These are phyloP conservation scores for Salminus brasiliensis DNA, from an alignment of 2,113 vertebrate genomes.

Conservation along the genomic window DNA sequence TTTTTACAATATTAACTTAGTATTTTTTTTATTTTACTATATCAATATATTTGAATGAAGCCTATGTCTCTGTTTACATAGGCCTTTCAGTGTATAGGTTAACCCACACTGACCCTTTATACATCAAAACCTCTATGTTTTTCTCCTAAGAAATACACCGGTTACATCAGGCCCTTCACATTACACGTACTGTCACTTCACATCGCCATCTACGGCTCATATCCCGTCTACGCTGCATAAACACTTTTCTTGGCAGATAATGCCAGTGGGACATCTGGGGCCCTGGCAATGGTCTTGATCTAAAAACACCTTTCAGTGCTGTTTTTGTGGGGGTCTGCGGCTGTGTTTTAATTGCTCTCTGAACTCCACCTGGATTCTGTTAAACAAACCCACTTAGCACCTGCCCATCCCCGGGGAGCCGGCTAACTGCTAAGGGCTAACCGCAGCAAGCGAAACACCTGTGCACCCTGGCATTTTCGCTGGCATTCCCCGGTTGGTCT, in stretches of 20 bases:
- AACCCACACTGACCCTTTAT: not conserved
- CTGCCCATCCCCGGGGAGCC: conserved; percentile 55
- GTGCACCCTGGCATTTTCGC: conserved; percentile 44
- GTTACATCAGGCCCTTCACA: not conserved
- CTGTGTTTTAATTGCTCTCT: conserved; percentile 41
- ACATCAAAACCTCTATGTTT: not conserved
- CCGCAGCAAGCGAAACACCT: conserved; percentile 51
- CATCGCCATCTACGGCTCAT: not conserved
- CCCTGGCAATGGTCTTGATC: not conserved
- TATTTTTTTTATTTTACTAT: too few species aligned
- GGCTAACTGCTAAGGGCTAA: conserved; percentile 59
- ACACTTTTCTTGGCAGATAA: conserved; percentile 12
- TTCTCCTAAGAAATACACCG: not conserved
- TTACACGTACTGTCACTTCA: not conserved
- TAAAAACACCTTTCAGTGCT: not conserved
- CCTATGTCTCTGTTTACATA: too few species aligned
- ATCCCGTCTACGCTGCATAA: not conserved
- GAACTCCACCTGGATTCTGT: conserved; percentile 56
- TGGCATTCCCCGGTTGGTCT: not conserved
- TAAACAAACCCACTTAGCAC: conserved; percentile 68
- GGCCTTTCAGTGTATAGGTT: too few species aligned
- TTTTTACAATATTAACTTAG: too few species aligned
- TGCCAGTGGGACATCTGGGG: conserved; percentile 9
- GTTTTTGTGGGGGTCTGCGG: not conserved
- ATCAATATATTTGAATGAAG: too few species aligned